These are phyloP conservation scores for Naja naja DNA, from an alignment of 2,113 vertebrate species.

Conservation along the genomic window DNA sequence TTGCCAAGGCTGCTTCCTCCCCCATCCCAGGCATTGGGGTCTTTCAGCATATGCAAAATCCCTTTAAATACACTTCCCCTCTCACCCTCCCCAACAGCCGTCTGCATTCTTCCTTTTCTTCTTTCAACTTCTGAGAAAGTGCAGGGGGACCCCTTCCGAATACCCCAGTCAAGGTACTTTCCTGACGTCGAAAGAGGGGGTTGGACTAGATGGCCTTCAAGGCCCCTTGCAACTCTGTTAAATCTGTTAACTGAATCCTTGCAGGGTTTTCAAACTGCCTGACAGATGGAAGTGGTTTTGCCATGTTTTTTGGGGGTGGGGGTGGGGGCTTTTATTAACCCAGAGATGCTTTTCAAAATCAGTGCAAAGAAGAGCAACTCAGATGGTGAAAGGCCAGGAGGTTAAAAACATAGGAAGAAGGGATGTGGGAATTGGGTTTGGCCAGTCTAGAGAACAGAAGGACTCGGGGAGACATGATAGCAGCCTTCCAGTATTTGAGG, in stretches of 20 bases:
- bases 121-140: neutral
- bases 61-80: neutral
- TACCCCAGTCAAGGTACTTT: neutral
- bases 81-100: neutral
- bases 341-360: neutral
- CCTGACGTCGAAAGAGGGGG: neutral
- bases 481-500: neutral
- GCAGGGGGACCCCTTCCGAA: neutral
- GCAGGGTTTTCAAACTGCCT: no score
- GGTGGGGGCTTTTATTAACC: neutral
- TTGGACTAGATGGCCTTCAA: no score
- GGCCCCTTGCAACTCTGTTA: no score
- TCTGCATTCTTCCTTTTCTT: neutral
- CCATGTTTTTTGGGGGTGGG: neutral
- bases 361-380: neutral
- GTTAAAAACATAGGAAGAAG: rapidly evolving
- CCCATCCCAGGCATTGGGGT: neutral
- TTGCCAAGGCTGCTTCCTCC: neutral
- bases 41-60: neutral
- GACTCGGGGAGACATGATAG: rapidly evolving
- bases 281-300: neutral
- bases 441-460: neutral
- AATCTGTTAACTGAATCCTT: no score
- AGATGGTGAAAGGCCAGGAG: neutral
- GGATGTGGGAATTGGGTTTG: no score